Evolutionary conservation across 2,797 vertebrate genomes (phyloP).

Genomic region (Gila robusta): DNA sequence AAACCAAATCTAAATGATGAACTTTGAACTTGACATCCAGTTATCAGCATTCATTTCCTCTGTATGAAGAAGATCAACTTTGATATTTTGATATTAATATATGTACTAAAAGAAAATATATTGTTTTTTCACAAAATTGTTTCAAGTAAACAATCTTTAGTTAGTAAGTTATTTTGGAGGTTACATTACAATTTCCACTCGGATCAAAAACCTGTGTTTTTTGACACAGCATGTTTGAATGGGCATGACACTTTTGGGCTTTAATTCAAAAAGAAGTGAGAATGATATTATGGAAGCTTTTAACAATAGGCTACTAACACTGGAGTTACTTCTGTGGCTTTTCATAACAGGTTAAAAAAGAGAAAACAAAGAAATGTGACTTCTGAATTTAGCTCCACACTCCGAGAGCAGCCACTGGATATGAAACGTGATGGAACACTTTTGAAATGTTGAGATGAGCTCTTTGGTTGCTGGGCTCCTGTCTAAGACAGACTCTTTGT

Average conservation of each 20-base stretch:
- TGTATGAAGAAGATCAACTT: background rate
- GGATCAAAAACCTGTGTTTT: background rate
- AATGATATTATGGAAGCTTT: background rate
- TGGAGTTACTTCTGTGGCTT: slow-evolving; percentile 5
- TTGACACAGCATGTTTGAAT: background rate
- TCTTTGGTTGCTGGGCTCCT: slow-evolving; percentile 61
- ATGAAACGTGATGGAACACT: slow-evolving; percentile 55
- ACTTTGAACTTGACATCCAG: background rate
- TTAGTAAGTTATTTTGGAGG: background rate
- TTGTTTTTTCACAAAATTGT: background rate
- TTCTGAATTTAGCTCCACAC: slow-evolving; percentile 55
- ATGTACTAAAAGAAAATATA: background rate
- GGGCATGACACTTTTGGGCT: background rate
- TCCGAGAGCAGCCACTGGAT: slow-evolving; percentile 56
- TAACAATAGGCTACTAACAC: background rate
- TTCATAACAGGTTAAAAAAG: slow-evolving; percentile 33
- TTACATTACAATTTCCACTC: background rate
- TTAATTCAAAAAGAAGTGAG: background rate
- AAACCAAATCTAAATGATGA: background rate
- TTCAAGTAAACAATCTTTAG: background rate
- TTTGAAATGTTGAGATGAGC: slow-evolving; percentile 65
- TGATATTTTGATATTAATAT: background rate
- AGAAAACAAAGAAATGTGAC: slow-evolving; percentile 20
- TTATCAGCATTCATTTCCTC: background rate
- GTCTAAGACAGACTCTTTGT: slow-evolving; percentile 69